Conservation (phyloP, 2,113 vertebrate genomes). For the Petrocephalus zakoni region DNA sequence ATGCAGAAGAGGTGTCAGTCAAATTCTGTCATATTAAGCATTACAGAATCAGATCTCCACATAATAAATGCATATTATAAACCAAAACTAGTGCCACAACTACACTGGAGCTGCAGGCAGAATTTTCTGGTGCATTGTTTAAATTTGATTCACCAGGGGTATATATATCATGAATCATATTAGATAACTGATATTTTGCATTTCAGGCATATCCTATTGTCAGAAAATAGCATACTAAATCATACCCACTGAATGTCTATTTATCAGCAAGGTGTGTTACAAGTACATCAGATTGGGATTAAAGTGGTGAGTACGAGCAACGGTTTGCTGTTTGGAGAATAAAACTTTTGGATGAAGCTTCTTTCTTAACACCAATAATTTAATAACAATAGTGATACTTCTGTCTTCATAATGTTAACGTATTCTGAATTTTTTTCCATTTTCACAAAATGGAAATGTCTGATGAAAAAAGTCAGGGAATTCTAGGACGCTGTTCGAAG, state of each 20-base stretch:
- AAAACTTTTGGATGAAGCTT: not conserved
- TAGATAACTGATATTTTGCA: not conserved
- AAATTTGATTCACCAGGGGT: not conserved
- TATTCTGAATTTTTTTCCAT: not conserved
- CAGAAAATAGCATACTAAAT: not conserved
- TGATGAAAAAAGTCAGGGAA: not conserved
- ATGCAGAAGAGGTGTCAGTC: not conserved
- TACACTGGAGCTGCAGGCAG: not conserved
- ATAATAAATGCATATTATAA: too few relatives aligned
- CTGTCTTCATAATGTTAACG: not conserved
- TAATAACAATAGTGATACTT: not conserved
- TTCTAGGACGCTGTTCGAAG: not conserved
- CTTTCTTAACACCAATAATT: not conserved
- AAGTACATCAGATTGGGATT: not conserved
- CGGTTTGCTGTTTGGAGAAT: not conserved
- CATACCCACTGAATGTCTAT: not conserved
- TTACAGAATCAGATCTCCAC: not conserved
- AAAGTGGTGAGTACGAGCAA: not conserved
- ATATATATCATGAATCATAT: not conserved
- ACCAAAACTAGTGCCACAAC: not conserved
- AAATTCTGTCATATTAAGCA: not conserved
- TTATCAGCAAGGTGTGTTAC: not conserved
- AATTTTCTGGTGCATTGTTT: not conserved
- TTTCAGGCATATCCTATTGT: not conserved
- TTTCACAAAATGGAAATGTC: not conserved